Base-by-base conservation (phyloP, 92 coral and sea anemone species). In the Virgularia gustaviana region DNA sequence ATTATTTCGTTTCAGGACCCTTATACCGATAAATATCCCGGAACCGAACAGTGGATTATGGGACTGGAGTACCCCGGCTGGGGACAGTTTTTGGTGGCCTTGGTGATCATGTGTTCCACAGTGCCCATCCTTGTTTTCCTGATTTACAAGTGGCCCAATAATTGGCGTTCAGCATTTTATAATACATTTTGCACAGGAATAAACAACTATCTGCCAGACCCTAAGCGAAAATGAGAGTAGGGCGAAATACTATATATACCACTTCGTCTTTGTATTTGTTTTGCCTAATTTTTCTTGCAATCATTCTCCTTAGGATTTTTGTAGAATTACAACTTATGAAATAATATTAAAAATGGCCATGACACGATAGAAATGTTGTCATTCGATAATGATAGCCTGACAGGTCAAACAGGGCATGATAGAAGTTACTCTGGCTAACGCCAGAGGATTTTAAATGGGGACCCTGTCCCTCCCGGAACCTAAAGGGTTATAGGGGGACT, bases 201-300 rank as follows among this genome's bases (percentile, higher is more conserved):
- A 44, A 66, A 66, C 9, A 66, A 66, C 22, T 66, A 66, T 44
- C 56, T 66, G 11, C 73, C 73, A 22, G 73, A 66, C 47, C 73
- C 73, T 22, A 66, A 66, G 30, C 33, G 9, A 39, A 8, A 39
- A 16, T 39, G n/a, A n/a, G n/a, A n/a, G n/a, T n/a, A n/a, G n/a
- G n/a, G n/a, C n/a, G n/a, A n/a, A n/a, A n/a, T n/a, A n/a, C n/a
- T n/a, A n/a, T n/a, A n/a, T 13, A 43, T 16, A 43, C 13, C 20
- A 22, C 51, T 43, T 1, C 2, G n/a, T 43, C 51, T 43, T 16
- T 22, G 20, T 43, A 43, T 43, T 43, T 43, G 2, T 22, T 43
- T 1, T 3, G 51, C 51, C n/a, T 13, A n/a, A n/a, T 16, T 43
- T 43, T 43, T 43, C 51, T 43, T 43, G 51, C 20, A 43, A 13